These are phyloP conservation scores for Plestiodon gilberti DNA, from an alignment of 2,113 vertebrate genomes.

Conservation along the genomic window DNA sequence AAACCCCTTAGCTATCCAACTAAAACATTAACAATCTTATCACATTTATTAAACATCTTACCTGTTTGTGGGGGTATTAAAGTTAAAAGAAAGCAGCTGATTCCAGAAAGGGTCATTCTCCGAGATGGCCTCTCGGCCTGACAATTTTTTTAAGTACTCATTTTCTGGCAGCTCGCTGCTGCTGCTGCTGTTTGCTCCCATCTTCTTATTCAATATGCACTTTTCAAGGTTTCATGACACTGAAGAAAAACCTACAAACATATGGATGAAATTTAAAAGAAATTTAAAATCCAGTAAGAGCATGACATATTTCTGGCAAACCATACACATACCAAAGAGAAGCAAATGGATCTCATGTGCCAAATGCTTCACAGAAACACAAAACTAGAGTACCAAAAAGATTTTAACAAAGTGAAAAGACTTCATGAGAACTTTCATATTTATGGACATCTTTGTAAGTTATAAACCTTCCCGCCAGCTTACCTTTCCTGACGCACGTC, in stretches of 20 bases:
- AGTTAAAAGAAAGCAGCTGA: constrained; percentile 96
- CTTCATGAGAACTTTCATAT: no score
- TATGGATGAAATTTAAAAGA: no score
- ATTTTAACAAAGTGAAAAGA: no score
- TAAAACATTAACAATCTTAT: neutral
- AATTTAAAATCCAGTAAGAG: neutral
- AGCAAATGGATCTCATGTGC: neutral
- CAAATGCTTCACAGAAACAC: neutral
- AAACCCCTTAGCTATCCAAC: neutral
- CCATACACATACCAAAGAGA: neutral
- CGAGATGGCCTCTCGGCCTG: constrained; percentile 89
- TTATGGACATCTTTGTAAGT: no score
- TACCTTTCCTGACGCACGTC: no score
- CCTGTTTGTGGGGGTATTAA: constrained; percentile 93
- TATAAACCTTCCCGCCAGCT: no score
- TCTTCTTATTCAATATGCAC: constrained; percentile 66
- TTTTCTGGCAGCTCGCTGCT: constrained; percentile 91
- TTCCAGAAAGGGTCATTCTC: constrained; percentile 99
- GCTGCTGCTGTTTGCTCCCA: constrained; percentile 96
- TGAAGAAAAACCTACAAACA: constrained; percentile 18
- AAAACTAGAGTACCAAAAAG: accelerated
- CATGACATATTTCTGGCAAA: neutral
- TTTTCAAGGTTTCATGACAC: constrained; percentile 78
- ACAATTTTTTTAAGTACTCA: constrained; percentile 87
- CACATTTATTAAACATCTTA: constrained; percentile 61